These are phyloP conservation scores for Ips nitidus DNA, from an alignment of 1,140 invertebrate species.

Conservation along the genomic window DNA sequence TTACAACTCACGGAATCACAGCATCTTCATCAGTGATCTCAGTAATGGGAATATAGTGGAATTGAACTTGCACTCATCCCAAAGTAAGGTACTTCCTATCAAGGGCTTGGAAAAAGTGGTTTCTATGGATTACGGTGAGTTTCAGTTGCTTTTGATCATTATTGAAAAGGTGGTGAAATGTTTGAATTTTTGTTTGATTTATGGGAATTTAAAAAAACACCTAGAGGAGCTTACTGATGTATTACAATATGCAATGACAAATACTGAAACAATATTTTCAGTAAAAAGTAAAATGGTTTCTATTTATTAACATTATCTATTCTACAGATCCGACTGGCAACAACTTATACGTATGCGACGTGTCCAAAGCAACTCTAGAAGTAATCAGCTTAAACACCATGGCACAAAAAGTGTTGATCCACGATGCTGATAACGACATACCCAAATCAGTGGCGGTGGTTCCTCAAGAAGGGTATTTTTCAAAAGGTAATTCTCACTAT, in stretches of 20 bases:
- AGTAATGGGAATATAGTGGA: slow-evolving; percentile 52
- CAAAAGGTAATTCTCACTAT: slow-evolving; percentile 1
- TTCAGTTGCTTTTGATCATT: slow-evolving; percentile 31
- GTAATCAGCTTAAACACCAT: slow-evolving; percentile 56
- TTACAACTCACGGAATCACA: slow-evolving; percentile 54
- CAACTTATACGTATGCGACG: slow-evolving; percentile 68
- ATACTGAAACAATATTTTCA: background rate
- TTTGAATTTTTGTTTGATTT: slow-evolving; percentile 10
- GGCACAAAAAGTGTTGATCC: slow-evolving; percentile 58
- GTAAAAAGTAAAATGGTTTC: no score
- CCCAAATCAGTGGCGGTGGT: slow-evolving; percentile 64
- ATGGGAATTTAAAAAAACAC: no score
- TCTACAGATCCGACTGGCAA: slow-evolving; percentile 63
- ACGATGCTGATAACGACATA: slow-evolving; percentile 56
- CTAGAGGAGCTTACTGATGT: no score
- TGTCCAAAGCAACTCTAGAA: slow-evolving; percentile 59
- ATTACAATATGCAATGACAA: no score
- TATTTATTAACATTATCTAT: background rate
- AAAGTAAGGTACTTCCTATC: slow-evolving; percentile 50
- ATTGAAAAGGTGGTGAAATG: background rate
- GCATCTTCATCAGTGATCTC: slow-evolving; percentile 59
- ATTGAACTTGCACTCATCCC: slow-evolving; percentile 51
- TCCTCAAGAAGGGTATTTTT: slow-evolving; percentile 62
- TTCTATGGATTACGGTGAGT: slow-evolving; percentile 63
- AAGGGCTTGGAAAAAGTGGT: slow-evolving; percentile 58